Evolutionary conservation across 1,140 invertebrate genomes (phyloP).

Genomic region (Nasonia longicornis): DNA sequence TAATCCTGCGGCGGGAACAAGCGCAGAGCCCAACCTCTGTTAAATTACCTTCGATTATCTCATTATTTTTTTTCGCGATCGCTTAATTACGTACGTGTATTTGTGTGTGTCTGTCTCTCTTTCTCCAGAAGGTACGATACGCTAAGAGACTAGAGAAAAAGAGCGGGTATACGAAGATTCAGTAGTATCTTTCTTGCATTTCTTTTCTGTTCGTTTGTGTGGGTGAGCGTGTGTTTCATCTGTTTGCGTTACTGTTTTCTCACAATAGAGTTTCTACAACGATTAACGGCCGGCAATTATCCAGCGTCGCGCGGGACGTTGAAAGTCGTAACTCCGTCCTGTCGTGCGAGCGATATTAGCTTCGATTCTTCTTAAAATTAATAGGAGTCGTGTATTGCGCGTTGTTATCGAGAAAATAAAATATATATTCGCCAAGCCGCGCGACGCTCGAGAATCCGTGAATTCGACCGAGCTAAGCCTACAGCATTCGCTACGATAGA

Average conservation of each 20-base stretch:
- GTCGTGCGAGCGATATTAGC: no score
- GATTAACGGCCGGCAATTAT: slow-evolving; percentile 48
- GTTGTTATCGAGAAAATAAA: not conserved
- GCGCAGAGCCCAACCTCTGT: not conserved
- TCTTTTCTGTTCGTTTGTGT: not conserved
- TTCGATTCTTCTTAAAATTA: not conserved
- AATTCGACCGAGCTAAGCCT: slow-evolving; percentile 46
- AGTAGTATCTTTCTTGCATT: slow-evolving; percentile 2
- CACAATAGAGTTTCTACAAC: slow-evolving; percentile 48
- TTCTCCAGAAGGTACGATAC: slow-evolving; percentile 46
- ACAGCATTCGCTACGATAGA: slow-evolving; percentile 49
- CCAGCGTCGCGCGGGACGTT: slow-evolving; percentile 39
- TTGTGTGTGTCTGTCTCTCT: slow-evolving; percentile 30
- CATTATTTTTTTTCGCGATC: not conserved
- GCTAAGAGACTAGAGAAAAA: slow-evolving; percentile 49
- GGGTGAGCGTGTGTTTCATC: not conserved
- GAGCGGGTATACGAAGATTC: slow-evolving; percentile 45
- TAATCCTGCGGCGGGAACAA: not conserved
- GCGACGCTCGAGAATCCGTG: slow-evolving; percentile 45
- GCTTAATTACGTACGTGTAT: slow-evolving; percentile 8
- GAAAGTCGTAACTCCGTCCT: not conserved
- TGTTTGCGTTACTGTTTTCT: slow-evolving; percentile 4
- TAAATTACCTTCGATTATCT: not conserved
- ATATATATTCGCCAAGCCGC: not conserved
- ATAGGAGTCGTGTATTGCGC: not conserved